Evolutionary conservation across 2,888 invertebrate species (phyloP).

Genomic region (Drosophila monieri): DNA sequence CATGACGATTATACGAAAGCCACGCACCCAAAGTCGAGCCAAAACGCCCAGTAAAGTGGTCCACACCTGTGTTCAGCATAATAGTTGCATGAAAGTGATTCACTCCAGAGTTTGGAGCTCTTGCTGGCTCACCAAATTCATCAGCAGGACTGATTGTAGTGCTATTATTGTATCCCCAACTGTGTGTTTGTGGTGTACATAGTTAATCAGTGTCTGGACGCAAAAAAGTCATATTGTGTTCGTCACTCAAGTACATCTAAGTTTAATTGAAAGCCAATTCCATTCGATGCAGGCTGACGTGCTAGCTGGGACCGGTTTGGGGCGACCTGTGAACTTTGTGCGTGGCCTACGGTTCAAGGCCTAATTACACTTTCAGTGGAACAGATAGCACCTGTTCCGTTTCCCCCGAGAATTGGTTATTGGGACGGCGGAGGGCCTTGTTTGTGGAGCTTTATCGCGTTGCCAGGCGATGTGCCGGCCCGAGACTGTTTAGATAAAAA

Average conservation of each 20-base stretch:
- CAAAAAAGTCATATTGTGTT: conserved; percentile 11
- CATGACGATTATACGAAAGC: conserved; percentile 53
- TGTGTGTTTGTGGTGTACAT: not conserved
- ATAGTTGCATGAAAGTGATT: not conserved
- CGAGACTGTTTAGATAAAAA: conserved; percentile 51
- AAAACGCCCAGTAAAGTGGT: conserved; percentile 39
- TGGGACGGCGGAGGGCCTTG: conserved; percentile 39
- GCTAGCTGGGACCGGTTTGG: conserved; percentile 10
- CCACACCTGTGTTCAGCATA: not conserved
- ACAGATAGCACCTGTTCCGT: conserved; percentile 60
- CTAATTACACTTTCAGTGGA: conserved; percentile 47
- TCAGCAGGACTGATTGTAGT: not conserved
- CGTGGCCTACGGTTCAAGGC: conserved; percentile 60
- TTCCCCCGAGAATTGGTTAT: conserved; percentile 57
- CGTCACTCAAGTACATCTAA: conserved; percentile 10
- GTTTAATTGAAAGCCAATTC: conserved; percentile 32
- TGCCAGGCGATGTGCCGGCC: conserved; percentile 47
- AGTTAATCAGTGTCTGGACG: conserved; percentile 38
- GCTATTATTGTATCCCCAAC: not conserved
- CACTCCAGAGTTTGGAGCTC: not conserved
- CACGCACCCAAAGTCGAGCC: conserved; percentile 35
- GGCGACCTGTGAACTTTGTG: conserved; percentile 39
- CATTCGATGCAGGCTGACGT: conserved; percentile 1
- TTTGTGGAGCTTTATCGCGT: conserved; percentile 54
- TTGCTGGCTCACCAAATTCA: not conserved